Evolutionary conservation across 2,888 invertebrate genomes (phyloP).

Genomic region (Phymatocera aterrima): DNA sequence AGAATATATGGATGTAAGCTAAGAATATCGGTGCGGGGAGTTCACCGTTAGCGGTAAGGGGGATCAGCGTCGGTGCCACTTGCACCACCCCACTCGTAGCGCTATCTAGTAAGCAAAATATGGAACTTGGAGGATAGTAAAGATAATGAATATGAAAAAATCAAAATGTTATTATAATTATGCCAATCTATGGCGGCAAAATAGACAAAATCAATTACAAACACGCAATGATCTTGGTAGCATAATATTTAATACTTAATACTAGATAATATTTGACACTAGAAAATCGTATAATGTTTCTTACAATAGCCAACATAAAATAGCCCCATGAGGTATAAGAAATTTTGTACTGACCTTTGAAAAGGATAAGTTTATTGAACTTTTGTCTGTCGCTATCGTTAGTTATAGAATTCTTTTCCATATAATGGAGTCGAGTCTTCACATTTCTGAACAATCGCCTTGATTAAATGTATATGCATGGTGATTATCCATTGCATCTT

Average conservation of each 20-base stretch:
- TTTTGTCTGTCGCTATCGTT: slow-evolving; percentile 6
- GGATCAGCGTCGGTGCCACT: no score
- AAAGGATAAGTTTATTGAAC: slow-evolving; percentile 5
- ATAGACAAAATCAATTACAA: slow-evolving; percentile 31
- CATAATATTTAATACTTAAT: neutral
- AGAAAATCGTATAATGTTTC: no score
- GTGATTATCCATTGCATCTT: neutral
- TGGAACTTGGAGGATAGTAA: no score
- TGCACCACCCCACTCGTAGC: no score
- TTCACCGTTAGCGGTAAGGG: no score
- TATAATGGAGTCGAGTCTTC: slow-evolving; percentile 14
- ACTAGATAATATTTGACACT: neutral
- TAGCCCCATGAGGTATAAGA: no score
- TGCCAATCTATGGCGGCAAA: slow-evolving; percentile 43
- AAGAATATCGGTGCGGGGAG: no score
- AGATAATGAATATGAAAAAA: no score
- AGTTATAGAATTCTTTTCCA: slow-evolving; percentile 1
- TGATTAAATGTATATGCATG: neutral
- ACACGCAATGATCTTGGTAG: neutral
- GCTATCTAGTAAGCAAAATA: no score
- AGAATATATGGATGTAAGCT: no score
- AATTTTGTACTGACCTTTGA: slow-evolving; percentile 22
- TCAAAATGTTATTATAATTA: no score
- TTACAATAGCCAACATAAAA: no score
- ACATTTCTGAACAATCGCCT: neutral